These are phyloP conservation scores for Pandion haliaetus DNA, from an alignment of 2,113 vertebrate species.

Conservation along the genomic window DNA sequence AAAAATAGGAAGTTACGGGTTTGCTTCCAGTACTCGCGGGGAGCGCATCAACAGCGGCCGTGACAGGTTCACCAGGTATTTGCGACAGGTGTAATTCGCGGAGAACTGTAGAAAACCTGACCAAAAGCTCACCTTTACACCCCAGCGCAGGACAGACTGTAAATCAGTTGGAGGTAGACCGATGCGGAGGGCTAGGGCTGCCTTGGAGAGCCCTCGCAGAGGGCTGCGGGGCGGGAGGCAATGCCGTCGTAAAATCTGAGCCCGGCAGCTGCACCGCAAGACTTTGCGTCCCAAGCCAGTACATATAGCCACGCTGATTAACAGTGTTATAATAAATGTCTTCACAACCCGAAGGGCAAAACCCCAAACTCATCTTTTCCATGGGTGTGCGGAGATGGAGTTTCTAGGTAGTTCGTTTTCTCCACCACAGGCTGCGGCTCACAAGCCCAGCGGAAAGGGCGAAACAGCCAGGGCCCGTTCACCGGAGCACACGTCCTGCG, in stretches of 20 bases:
- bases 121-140: fast-evolving
- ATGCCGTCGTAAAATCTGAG: fast-evolving
- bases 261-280: fast-evolving
- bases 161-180: fast-evolving
- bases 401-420: too few relatives aligned
- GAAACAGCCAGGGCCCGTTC: fast-evolving
- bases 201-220: fast-evolving
- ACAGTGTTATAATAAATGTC: fast-evolving
- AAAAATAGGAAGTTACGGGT: background rate
- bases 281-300: fast-evolving
- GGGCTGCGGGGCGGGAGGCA: fast-evolving
- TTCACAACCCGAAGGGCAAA: background rate
- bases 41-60: fast-evolving
- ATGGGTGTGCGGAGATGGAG: fast-evolving
- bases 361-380: fast-evolving
- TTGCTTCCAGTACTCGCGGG: too few relatives aligned
- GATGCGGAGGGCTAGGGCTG: fast-evolving
- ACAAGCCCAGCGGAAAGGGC: background rate
- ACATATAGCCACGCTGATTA: fast-evolving
- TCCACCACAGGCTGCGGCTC: fast-evolving
- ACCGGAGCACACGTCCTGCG: fast-evolving
- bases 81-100: fast-evolving
- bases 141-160: background rate
- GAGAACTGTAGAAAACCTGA: background rate
- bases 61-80: too few relatives aligned